Conservation (phyloP, 1,140 invertebrate species). For the Ceratina japonica region DNA sequence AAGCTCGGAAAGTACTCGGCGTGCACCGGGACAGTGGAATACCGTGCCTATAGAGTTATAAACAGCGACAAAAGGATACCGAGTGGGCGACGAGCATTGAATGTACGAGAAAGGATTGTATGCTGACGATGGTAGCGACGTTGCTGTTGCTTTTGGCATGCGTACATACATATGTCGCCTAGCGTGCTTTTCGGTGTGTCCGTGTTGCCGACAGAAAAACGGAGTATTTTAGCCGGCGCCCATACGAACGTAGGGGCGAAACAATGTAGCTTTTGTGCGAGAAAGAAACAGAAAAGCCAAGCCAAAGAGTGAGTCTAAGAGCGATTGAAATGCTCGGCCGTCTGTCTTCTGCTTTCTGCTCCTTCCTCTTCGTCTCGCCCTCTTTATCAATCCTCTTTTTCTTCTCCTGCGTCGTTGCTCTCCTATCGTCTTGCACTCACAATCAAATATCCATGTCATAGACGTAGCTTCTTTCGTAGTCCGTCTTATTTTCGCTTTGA, state of each 20-base stretch:
- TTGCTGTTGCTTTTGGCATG: slow-evolving; percentile 48
- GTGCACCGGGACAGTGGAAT: slow-evolving; percentile 25
- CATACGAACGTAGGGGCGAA: slow-evolving; percentile 59
- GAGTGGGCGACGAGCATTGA: slow-evolving; percentile 53
- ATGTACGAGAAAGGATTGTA: slow-evolving; percentile 51
- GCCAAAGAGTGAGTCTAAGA: slow-evolving; percentile 66
- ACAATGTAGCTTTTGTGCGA: slow-evolving; percentile 69
- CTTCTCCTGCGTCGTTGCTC: slow-evolving; percentile 10
- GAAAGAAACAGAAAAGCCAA: slow-evolving; percentile 62
- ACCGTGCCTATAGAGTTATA: slow-evolving; percentile 47
- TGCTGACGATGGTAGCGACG: slow-evolving; percentile 39
- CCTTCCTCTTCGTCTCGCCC: not conserved
- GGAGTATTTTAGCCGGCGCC: slow-evolving; percentile 54
- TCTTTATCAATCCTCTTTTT: slow-evolving; percentile 4
- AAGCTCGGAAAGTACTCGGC: slow-evolving; percentile 34
- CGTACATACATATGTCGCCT: slow-evolving; percentile 31
- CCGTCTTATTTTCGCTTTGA: slow-evolving; percentile 9
- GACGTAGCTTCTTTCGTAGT: slow-evolving; percentile 5
- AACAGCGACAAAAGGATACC: slow-evolving; percentile 59
- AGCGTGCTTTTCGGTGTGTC: slow-evolving; percentile 40
- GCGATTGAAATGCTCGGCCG: slow-evolving; percentile 68
- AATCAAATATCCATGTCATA: not conserved
- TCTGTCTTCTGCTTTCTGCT: slow-evolving; percentile 43
- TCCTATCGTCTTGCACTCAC: slow-evolving; percentile 11
- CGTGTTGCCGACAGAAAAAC: slow-evolving; percentile 44